Evolutionary conservation across 2,113 vertebrate genomes (phyloP).

Genomic region (Amazona vittata): DNA sequence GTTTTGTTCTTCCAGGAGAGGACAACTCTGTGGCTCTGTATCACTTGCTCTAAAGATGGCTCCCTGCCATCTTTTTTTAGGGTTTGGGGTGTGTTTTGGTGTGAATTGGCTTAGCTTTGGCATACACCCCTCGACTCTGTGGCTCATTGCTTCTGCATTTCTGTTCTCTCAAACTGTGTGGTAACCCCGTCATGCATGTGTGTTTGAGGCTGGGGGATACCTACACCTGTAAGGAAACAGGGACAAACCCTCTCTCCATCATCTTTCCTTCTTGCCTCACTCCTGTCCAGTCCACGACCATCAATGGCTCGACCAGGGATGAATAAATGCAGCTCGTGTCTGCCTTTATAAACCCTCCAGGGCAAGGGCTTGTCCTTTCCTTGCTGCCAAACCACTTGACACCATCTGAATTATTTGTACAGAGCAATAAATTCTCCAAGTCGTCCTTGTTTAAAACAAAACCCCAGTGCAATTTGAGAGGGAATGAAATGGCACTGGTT

Average conservation of each 20-base stretch:
- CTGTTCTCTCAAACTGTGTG: neutral
- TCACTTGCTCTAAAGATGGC: neutral
- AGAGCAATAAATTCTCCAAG: neutral
- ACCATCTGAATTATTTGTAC: neutral
- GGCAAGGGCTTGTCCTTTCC: slow-evolving; percentile 38
- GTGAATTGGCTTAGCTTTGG: neutral
- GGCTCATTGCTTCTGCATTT: neutral
- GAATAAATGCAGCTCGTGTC: neutral
- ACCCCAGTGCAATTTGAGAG: neutral
- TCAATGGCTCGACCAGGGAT: neutral
- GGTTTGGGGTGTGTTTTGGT: neutral
- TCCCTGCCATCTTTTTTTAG: neutral
- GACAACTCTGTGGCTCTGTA: fast-evolving
- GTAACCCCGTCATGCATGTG: neutral
- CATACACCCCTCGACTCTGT: neutral
- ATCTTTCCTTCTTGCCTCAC: neutral
- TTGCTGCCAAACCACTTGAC: slow-evolving; percentile 18
- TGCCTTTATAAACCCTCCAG: neutral
- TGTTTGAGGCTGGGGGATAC: neutral
- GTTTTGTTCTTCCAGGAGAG: neutral
- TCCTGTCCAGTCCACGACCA: neutral
- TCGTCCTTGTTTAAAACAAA: neutral
- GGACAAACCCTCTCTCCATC: neutral
- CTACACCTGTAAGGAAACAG: neutral
- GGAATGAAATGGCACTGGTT: neutral